Evolutionary conservation across 2,888 invertebrate species (phyloP), one percentile per base, ranked within the genome.

Genomic region (Cryptophagus acutangulus): DNA sequence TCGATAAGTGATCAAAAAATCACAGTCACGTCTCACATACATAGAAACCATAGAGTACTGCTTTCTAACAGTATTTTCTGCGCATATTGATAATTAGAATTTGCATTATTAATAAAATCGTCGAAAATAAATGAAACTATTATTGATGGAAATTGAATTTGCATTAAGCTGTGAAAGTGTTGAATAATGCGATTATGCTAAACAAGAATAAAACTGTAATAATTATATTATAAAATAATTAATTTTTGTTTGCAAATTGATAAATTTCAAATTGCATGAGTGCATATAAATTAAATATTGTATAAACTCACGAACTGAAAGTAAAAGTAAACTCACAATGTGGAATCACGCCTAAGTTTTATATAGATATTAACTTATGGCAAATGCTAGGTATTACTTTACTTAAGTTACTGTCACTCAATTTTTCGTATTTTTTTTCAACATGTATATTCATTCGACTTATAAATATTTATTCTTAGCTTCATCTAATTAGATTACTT

Each of bases 311-410:
- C 31, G 31, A 31, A 31, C 16, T 3, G 31, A 31, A 31, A 31
- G 31, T 31, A 31, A 31, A 31, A 31, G 31, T 31, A 15, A 31
- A 13, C 31, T n/a, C n/a, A n/a, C n/a, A n/a, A n/a, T n/a, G n/a
- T n/a, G n/a, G n/a, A n/a, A n/a, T n/a, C n/a, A n/a, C n/a, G n/a
- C n/a, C n/a, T n/a, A n/a, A n/a, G n/a, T n/a, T n/a, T n/a, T n/a
- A n/a, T n/a, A n/a, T n/a, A n/a, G n/a, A n/a, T n/a, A n/a, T n/a
- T n/a, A n/a, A n/a, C n/a, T n/a, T n/a, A n/a, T n/a, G n/a, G n/a
- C n/a, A n/a, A n/a, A n/a, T n/a, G n/a, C n/a, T n/a, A n/a, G n/a
- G n/a, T n/a, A n/a, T n/a, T n/a, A n/a, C n/a, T n/a, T n/a, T n/a
- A n/a, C n/a, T n/a, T n/a, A n/a, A n/a, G n/a, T n/a, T n/a, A n/a